Evolutionary conservation across 2,797 vertebrate genomes (phyloP).

Genomic region (Gallinago solitaria): DNA sequence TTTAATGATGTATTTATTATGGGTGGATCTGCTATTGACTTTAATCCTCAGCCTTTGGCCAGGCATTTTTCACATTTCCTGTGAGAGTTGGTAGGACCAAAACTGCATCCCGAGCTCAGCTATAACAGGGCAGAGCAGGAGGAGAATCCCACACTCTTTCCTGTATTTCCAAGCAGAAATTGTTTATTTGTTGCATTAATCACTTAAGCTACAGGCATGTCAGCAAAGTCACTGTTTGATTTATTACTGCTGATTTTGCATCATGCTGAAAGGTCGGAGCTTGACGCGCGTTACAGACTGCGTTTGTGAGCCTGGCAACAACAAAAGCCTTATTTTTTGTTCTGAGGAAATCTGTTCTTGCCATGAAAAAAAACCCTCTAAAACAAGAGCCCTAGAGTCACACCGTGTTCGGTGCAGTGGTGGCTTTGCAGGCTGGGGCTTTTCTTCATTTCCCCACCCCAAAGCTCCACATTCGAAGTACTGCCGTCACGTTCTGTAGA

Average conservation of each 20-base stretch:
- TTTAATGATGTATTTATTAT: not conserved
- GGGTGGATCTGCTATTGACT: not conserved
- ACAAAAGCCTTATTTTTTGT: not conserved
- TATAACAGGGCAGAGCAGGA: not conserved
- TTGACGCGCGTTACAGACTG: not conserved
- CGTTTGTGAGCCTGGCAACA: not conserved
- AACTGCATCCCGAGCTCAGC: not conserved
- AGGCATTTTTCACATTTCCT: not conserved
- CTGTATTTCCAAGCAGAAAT: conserved; percentile 8
- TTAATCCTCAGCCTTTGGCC: not conserved
- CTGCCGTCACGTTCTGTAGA: too few species aligned
- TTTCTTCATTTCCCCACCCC: not conserved
- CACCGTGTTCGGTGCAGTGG: not conserved
- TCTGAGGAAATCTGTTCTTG: not conserved
- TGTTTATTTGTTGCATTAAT: conserved; percentile 16
- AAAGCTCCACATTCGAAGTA: not conserved
- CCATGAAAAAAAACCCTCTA: not conserved
- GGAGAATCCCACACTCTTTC: not conserved
- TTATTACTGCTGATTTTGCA: conserved; percentile 44
- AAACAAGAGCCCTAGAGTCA: not conserved
- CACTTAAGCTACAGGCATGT: not conserved
- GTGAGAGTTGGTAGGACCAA: not conserved
- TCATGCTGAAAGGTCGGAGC: conserved; percentile 7
- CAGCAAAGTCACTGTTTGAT: not conserved
- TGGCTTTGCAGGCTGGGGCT: not conserved